Evolutionary conservation across 2,113 vertebrate species (phyloP).

Genomic region (Gallinago undulata): DNA sequence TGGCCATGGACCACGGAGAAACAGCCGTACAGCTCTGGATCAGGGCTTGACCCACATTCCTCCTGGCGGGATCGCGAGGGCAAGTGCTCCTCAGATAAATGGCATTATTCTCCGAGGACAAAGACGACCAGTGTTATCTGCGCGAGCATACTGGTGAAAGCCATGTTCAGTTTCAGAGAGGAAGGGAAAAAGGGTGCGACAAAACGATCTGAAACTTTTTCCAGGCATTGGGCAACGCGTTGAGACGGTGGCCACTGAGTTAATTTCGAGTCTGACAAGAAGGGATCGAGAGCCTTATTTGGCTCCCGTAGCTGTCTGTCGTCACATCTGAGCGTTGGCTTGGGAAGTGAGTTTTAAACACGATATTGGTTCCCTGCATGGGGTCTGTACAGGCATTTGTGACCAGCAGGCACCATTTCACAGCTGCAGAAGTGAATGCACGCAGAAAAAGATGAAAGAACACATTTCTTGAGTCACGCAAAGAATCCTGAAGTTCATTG

Average conservation of each 20-base stretch:
- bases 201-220: background rate
- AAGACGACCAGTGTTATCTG: constrained; percentile 14
- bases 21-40: background rate
- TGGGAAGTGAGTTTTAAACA: background rate
- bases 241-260: background rate
- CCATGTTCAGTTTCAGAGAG: background rate
- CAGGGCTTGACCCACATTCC: constrained; percentile 49
- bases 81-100: constrained; percentile 5
- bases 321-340: background rate
- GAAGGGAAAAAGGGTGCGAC: background rate
- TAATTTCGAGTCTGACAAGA: background rate
- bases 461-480: fast-evolving
- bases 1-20: background rate
- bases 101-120: background rate
- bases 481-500: background rate
- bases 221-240: background rate
- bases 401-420: background rate
- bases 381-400: background rate
- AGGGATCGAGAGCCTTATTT: background rate
- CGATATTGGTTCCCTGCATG: background rate
- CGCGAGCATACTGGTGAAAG: background rate
- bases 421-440: background rate
- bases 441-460: background rate
- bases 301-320: background rate
- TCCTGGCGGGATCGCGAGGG: background rate